These are phyloP conservation scores for Megalops atlanticus DNA, from an alignment of 2,113 vertebrate genomes.

Conservation along the genomic window DNA sequence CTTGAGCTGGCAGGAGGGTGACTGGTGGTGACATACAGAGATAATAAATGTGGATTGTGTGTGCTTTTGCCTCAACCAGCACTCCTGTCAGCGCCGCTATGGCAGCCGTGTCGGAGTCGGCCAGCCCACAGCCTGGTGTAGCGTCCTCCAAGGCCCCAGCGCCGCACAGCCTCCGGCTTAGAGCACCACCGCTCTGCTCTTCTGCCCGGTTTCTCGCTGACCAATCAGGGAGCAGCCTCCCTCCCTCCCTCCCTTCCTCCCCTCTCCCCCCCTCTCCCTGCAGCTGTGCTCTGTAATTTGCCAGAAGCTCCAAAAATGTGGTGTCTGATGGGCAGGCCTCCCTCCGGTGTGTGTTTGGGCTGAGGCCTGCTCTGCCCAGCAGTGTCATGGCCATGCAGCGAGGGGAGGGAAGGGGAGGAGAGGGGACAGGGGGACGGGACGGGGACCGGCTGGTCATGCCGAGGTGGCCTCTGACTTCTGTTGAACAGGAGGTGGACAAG, in stretches of 20 bases:
- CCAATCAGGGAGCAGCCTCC: conserved; percentile 60
- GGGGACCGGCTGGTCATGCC: not conserved
- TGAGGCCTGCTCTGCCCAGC: not conserved
- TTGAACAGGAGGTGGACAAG: not conserved
- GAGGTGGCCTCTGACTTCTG: not conserved
- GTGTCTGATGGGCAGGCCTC: conserved; percentile 28
- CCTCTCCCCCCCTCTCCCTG: conserved; percentile 46
- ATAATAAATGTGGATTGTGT: not conserved
- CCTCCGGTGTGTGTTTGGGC: conserved; percentile 6
- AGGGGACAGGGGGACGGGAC: no score
- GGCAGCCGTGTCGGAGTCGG: not conserved
- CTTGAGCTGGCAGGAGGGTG: not conserved
- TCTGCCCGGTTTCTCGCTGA: conserved; percentile 34
- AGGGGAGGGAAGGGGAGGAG: not conserved
- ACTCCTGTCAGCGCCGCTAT: conserved; percentile 17
- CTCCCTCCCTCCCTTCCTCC: conserved; percentile 33
- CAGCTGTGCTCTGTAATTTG: conserved; percentile 47
- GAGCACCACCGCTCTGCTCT: conserved; percentile 21
- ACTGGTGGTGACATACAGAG: no score
- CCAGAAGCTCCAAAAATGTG: conserved; percentile 36
- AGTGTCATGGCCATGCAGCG: not conserved
- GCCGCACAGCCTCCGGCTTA: conserved; percentile 20
- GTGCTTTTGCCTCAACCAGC: not conserved
- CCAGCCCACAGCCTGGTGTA: not conserved
- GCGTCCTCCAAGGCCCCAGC: not conserved